Conservation (phyloP, 2,797 vertebrate genomes). For the Poliocrania exsul region DNA sequence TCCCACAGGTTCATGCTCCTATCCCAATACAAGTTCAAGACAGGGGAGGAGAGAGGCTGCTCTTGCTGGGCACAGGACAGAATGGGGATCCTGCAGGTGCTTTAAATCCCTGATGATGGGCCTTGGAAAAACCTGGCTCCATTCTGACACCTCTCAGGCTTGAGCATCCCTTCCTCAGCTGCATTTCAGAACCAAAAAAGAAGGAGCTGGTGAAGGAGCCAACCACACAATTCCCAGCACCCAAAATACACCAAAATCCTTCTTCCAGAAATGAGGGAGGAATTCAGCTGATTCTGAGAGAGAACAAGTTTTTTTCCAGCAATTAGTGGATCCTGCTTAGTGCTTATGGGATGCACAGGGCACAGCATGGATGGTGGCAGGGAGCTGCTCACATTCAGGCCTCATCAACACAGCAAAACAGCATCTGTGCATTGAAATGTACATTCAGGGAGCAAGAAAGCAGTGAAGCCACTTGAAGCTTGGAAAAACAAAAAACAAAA, state of each 20-base stretch:
- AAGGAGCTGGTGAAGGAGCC: not conserved
- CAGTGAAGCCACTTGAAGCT: not conserved
- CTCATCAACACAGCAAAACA: constrained; percentile 6
- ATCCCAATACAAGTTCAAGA: not conserved
- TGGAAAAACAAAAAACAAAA: not conserved
- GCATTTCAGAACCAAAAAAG: constrained; percentile 1
- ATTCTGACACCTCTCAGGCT: not conserved
- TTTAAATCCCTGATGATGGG: not conserved
- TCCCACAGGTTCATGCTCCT: constrained; percentile 1
- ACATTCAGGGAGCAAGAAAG: not conserved
- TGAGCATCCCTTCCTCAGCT: not conserved
- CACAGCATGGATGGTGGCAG: not conserved
- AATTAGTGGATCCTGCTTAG: not conserved
- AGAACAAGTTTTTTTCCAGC: not conserved
- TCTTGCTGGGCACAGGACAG: not conserved
- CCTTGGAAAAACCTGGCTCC: not conserved
- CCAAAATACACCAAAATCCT: not conserved
- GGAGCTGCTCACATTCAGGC: not conserved
- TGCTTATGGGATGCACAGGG: not conserved
- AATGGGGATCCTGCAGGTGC: not conserved
- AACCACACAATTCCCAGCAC: not conserved
- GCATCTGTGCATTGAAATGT: constrained; percentile 27
- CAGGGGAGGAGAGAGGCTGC: not conserved
- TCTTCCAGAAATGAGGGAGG: not conserved
- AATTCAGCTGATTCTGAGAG: not conserved